Conservation (phyloP, 2,113 vertebrate species). For the Dunckerocampus dactyliophorus region DNA sequence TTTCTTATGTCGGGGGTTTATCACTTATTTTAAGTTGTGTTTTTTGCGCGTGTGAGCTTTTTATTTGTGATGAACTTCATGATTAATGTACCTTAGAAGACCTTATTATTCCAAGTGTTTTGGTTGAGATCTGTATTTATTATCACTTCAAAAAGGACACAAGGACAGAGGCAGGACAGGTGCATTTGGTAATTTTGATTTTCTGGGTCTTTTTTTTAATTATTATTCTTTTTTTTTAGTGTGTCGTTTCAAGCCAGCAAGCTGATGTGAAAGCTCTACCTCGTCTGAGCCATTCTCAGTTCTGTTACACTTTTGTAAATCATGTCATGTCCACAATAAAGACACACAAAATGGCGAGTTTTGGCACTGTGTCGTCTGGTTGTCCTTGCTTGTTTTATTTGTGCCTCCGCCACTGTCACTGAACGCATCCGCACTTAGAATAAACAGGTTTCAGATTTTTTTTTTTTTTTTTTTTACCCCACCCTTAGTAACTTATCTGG, state of each 20-base stretch:
- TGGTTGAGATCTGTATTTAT: slow-evolving; percentile 88
- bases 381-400: slow-evolving; percentile 36
- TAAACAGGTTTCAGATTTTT: slow-evolving; percentile 28
- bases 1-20: slow-evolving; percentile 49
- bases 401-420: slow-evolving; percentile 16
- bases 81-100: slow-evolving; percentile 74
- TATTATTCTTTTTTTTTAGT: slow-evolving; percentile 51
- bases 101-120: slow-evolving; percentile 83
- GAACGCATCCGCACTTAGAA: slow-evolving; percentile 38
- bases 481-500: slow-evolving; percentile 6
- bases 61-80: slow-evolving; percentile 68
- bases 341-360: slow-evolving; percentile 74
- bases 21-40: slow-evolving; percentile 55
- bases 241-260: slow-evolving; percentile 79
- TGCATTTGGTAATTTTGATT: slow-evolving; percentile 54
- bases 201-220: no score
- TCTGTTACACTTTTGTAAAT: slow-evolving; percentile 82
- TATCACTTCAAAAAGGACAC: slow-evolving; percentile 78
- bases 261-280: slow-evolving; percentile 87
- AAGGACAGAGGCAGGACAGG: slow-evolving; percentile 60
- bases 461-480: slow-evolving; percentile 10
- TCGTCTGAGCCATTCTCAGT: slow-evolving; percentile 86
- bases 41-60: slow-evolving; percentile 37
- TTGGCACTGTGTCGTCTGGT: slow-evolving; percentile 37
- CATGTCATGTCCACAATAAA: slow-evolving; percentile 91